Base-by-base conservation (phyloP, 2,888 invertebrate genomes). In the Nematopogon swammerdamellus region DNA sequence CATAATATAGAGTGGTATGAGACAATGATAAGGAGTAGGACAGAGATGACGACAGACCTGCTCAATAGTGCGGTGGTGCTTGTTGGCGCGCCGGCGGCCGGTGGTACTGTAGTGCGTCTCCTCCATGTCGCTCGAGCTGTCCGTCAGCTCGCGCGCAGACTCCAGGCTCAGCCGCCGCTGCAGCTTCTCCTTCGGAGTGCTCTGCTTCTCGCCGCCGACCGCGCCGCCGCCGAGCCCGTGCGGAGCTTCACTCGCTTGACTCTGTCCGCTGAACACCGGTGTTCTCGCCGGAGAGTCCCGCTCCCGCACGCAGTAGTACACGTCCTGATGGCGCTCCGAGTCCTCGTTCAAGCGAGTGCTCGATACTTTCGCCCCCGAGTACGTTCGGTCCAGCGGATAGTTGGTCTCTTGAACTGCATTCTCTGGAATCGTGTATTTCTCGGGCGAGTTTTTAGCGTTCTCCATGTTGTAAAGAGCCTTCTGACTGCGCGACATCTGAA, bases 71-170 rank as follows among this genome's bases (percentile, higher is more conserved):
- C 85, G 77, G 59, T 84, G 84, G 59, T 84, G 68, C 63, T 80
- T 81, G 18, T 68, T 65, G 17, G 76, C 70, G 29, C 84, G 81
- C 45, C 85, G 69, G 47, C 85, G 73, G 2, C 84, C 83, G 50
- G 84, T 83, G 45, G 83, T 82, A 57, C 80, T 76, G 60, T 80
- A 81, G 54, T 72, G 58, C 8, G 76, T 73, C 54, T 80, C 80
- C 57, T 85, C 85, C 18, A 83, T 63, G 55, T 88, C 88, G 55
- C 87, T 87, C 10, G 87, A 85, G 60, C 84, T 88, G 58, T 89
- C 89, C 0, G 87, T 87, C 45, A 88, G 72, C 52, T 87, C 88
- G 29, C 88, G 72, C 30, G 87, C 87, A 2, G 88, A 88, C 62
- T 89, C 89, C 47, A 89, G 64, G 47, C 89, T 89, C 52, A 89